phyloP scores from a whole-genome alignment of 2,797 vertebrate species.

The Rhabdomys pumilio region DNA sequence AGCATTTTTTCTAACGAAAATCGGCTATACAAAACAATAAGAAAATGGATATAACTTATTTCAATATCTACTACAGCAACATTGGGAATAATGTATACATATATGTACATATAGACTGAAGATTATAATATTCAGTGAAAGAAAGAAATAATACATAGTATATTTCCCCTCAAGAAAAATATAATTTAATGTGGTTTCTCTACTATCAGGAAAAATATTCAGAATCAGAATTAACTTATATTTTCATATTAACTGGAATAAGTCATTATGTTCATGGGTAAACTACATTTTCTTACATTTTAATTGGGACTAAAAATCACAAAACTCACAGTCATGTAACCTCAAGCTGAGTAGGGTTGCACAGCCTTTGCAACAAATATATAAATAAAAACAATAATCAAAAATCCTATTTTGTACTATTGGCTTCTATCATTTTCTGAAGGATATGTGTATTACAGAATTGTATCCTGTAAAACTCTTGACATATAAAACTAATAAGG shows the following conservation, averaged over 20 bases:
- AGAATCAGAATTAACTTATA: constrained; percentile 54
- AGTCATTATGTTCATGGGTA: constrained; percentile 37
- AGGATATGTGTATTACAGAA: background rate
- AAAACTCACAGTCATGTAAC: background rate
- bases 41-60: background rate
- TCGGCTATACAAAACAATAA: background rate
- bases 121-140: background rate
- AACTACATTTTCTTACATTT: background rate
- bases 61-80: background rate
- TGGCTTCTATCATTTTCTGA: background rate
- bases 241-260: constrained; percentile 11
- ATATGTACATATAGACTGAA: background rate
- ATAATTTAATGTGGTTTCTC: background rate
- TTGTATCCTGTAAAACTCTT: constrained; percentile 9
- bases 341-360: background rate
- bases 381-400: constrained; percentile 30
- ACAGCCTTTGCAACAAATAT: background rate
- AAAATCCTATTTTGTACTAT: background rate
- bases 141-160: background rate
- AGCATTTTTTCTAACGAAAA: background rate
- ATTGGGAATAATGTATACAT: background rate
- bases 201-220: constrained; percentile 19
- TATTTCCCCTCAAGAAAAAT: background rate
- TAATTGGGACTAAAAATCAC: background rate
- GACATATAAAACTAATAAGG: constrained; percentile 38